phyloP scores from a whole-genome alignment of 2,113 vertebrate species.

The Otocyon megalotis region DNA sequence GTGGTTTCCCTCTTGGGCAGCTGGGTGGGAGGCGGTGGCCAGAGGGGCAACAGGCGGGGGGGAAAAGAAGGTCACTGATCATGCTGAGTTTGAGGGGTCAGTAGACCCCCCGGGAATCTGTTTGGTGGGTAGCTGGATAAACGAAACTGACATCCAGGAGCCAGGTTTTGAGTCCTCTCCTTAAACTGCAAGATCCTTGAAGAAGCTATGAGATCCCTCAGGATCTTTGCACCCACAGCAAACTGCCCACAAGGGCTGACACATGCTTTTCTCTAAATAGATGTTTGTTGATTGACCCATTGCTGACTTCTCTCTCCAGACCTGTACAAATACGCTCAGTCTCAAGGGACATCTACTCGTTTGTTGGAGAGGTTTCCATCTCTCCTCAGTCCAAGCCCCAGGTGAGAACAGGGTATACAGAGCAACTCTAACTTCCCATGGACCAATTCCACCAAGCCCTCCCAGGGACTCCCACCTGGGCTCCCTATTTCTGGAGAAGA shows the following conservation, averaged over 20 bases:
- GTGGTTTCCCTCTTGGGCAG: not conserved
- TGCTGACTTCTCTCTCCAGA: not conserved
- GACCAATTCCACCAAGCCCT: not conserved
- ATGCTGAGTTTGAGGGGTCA: not conserved
- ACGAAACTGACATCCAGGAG: not conserved
- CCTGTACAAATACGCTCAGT: not conserved
- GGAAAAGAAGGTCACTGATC: not conserved
- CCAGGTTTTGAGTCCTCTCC: not conserved
- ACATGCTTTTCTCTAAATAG: not conserved
- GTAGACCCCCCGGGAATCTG: not conserved
- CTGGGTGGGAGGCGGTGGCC: no score
- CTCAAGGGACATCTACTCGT: not conserved
- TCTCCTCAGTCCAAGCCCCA: not conserved
- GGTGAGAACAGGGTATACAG: not conserved
- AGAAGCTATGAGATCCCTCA: not conserved
- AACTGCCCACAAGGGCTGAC: not conserved
- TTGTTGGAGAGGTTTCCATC: not conserved
- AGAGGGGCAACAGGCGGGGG: not conserved
- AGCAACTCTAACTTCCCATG: not conserved
- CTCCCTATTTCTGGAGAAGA: not conserved
- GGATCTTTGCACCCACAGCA: not conserved
- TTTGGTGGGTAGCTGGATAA: not conserved
- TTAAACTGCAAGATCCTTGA: not conserved
- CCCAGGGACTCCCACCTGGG: fast-evolving
- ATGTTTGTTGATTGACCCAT: conserved; percentile 4